Base-by-base conservation (phyloP, 2,113 vertebrate species). In the Melanocharis versteri region DNA sequence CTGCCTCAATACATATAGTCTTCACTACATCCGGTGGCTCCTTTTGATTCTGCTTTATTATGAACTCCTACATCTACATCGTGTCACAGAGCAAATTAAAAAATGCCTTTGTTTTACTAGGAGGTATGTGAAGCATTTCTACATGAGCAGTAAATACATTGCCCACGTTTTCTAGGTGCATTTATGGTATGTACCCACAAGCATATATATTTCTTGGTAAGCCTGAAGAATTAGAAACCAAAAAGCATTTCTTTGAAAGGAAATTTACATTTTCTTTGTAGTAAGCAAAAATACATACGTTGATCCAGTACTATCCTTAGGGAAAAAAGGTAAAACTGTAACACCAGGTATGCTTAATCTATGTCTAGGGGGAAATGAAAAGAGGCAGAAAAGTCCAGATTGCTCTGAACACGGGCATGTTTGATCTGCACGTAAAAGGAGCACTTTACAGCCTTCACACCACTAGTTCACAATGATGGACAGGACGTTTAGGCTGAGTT, bases 371-470 rank as follows among this genome's bases (percentile, higher is more conserved):
- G 78, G 60, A 95, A 81, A 95, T 10, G 31, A 83, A 90, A 50
- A 81, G 68, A 88, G 37, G 47, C 44, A 92, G 83, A 89, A 77
- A 83, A 95, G 42, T 60, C 77, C 66, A 93, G 68, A 78, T 66
- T 87, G 69, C 66, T 91, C 64, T 78, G 75, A 86, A 95, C 47
- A 90, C 95, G 45, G 35, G 5, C 37, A 65, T 42, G 82, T 93
- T 95, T 96, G 90, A 97, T 94, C 90, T 96, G 79, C 62, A 58
- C 65, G 77, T 83, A 87, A 85, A 42, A 69, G 33, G 56, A 85
- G 58, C 75, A 87, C 64, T 95, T 89, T 78, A 54, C 77, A 96
- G 66, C 71, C 77, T 89, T 94, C 91, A 93, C 80, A 91, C 37
- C 87, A 61, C 51, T 40, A 35, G 56, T 56, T 93, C 85, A 22